Base-by-base conservation (phyloP, 92 coral and sea anemone genomes). In the Nematostella vectensis region DNA sequence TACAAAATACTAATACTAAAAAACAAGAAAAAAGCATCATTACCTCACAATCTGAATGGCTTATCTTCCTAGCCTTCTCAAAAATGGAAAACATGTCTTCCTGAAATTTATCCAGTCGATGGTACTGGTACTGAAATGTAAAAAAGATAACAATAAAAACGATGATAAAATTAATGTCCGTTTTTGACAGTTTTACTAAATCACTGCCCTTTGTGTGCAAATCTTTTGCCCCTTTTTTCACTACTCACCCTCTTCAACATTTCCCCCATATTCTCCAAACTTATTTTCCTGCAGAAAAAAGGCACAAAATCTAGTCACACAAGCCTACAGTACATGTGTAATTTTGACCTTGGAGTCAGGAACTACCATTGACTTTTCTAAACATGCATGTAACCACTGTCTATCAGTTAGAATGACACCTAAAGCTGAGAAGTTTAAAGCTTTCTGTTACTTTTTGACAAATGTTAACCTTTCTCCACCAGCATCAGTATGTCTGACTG, bases 51-150 rank as follows among this genome's bases (percentile, higher is more conserved):
- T 93, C 96, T 40, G 89, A 78, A 17, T 80, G 85, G 33, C 89
- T 75, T 20, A 66, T 68, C 74, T 81, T 80, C 57, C 99, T 75
- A 22, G 88, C 94, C 48, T 87, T 86, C 67, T 93, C 99, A 62
- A 93, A 75, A 43, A 93, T 65, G 18, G 99, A 75, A 74, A 87
- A 93, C 45, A 93, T 27, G 45, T 93, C 99, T 54, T 93, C 99
- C 42, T 93, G 99, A 24, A 87, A 65, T 23, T 78, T 83, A 68
- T 93, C 99, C 51, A 93, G 72, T 53, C 99, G 78, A 54, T 65
- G 76, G 70, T 93, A 93, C 51, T 75, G 72, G 13, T 85, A 79
- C 97, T 89, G 26, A 1, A 68, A 38, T 51, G 43, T n/a, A n/a
- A n/a, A n/a, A n/a, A n/a, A n/a, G n/a, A n/a, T n/a, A n/a, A n/a